These are phyloP conservation scores for Sebastes kiyomatsui DNA, from an alignment of 2,797 vertebrate species.

Conservation along the genomic window DNA sequence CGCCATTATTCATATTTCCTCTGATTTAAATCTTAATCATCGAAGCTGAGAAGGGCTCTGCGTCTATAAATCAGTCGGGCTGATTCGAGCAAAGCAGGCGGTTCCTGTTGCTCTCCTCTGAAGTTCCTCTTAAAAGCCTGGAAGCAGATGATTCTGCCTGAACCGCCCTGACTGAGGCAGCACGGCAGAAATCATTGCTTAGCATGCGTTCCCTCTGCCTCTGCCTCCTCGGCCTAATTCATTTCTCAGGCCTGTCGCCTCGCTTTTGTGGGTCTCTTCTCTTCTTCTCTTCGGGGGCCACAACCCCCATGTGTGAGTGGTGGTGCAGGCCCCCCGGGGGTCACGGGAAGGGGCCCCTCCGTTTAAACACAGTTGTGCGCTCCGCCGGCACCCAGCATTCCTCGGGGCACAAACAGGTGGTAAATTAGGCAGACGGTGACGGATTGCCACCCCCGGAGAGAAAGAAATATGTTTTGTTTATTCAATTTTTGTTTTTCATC, in stretches of 20 bases:
- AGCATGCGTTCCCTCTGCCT: conserved; percentile 48
- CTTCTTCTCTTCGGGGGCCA: conserved; percentile 56
- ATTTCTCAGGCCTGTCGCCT: conserved; percentile 78
- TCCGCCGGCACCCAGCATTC: conserved; percentile 70
- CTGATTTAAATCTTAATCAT: conserved; percentile 60
- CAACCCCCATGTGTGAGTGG: conserved; percentile 63
- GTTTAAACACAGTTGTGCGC: conserved; percentile 81
- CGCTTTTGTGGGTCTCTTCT: conserved; percentile 66
- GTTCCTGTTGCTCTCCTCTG: conserved; percentile 53
- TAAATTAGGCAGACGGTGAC: conserved; percentile 80
- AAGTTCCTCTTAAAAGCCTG: conserved; percentile 47
- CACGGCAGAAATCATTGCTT: conserved; percentile 56
- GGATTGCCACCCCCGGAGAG: conserved; percentile 74
- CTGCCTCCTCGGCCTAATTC: conserved; percentile 54
- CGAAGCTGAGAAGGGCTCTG: conserved; percentile 18
- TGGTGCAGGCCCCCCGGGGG: conserved; percentile 64
- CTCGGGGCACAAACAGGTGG: conserved; percentile 78
- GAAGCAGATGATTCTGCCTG: conserved; percentile 55
- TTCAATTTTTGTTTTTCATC: conserved; percentile 81
- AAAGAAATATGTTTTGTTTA: conserved; percentile 83
- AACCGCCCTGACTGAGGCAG: not conserved
- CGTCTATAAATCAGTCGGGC: conserved; percentile 50
- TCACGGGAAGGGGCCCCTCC: conserved; percentile 82
- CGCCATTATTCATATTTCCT: conserved; percentile 60
- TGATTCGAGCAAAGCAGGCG: conserved; percentile 27